Base-by-base conservation (phyloP, 2,113 vertebrate genomes). In the Eidolon helvum region DNA sequence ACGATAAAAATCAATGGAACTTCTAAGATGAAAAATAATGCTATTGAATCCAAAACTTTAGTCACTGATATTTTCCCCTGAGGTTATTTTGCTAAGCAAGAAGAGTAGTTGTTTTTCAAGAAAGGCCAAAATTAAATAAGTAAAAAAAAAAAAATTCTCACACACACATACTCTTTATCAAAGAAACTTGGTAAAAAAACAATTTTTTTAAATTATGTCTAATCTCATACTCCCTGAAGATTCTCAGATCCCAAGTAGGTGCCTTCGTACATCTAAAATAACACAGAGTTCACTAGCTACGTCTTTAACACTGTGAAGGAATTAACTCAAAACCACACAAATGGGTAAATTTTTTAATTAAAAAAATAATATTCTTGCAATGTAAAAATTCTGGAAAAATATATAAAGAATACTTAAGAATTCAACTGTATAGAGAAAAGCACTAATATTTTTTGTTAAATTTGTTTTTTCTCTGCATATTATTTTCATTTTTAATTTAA, bases 71-170 rank as follows among this genome's bases (percentile, higher is more conserved):
- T 55, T 94, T 94, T 77, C 87, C 38, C 68, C 57, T 72, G 63
- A 84, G 15, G 38, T 55, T 35, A 71, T 61, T 87, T 89, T 82
- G 5, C 40, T 78, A 55, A 83, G 38, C 24, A 66, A 92, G 55
- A 92, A 89, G 9, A 45, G 16, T 87, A 61, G 33, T 4, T 68
- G 1, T 71, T 91, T 82, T 1, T 43, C 74, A 90, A 90, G 19
- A 43, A 95, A 93, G 26, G 38, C 12, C 21, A 78, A 69, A 75
- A 65, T 80, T 87, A 88, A 92, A 71, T 93, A 90, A 57, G 28
- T 43, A 55, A 84, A 59, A 30, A 16, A 80, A n/a, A n/a, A 84
- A 30, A 30, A 16, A 80, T n/a, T 72, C 8, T 57, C 22, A 24
- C 10, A 48, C 8, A 66, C 10, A 72, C 69, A 30, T 11, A 45